Percentiles rank a stretch among this genome's conserved stretches.
phyloP scores from a whole-genome alignment of 2,888 invertebrate genomes.

The Drosophila borealis region DNA sequence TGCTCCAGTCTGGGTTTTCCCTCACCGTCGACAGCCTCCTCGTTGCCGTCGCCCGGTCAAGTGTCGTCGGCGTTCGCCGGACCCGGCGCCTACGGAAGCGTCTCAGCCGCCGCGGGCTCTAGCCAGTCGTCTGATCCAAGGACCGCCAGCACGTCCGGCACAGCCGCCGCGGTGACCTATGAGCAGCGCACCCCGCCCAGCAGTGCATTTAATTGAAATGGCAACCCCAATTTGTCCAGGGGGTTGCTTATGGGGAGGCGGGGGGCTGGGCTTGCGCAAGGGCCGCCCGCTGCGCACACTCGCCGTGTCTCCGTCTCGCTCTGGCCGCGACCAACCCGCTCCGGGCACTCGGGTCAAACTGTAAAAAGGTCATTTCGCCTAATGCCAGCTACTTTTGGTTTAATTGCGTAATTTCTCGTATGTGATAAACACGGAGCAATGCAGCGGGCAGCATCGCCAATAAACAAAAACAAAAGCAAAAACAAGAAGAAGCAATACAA shows the following conservation, averaged over 20 bases:
- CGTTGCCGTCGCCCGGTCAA: constrained; percentile 79
- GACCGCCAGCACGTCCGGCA: constrained; percentile 21
- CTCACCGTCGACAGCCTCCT: constrained; percentile 74
- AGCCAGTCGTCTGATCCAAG: constrained; percentile 34
- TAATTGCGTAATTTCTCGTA: constrained; percentile 68
- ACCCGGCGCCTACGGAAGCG: constrained; percentile 14
- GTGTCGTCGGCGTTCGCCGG: constrained; percentile 47
- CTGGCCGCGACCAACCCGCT: neutral
- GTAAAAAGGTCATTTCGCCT: constrained; percentile 69
- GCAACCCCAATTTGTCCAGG: constrained; percentile 69
- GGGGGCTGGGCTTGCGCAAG: constrained; percentile 55
- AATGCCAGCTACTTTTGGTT: constrained; percentile 68
- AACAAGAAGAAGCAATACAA: constrained; percentile 58
- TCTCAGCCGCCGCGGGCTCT: constrained; percentile 15
- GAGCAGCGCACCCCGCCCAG: constrained; percentile 80
- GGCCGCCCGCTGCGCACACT: constrained; percentile 65
- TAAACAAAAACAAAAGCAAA: neutral
- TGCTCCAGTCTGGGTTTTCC: constrained; percentile 73
- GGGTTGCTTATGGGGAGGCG: constrained; percentile 40
- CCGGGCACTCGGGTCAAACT: constrained; percentile 7
- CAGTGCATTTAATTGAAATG: constrained; percentile 82
- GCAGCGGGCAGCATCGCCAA: constrained; percentile 26
- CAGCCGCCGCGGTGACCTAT: constrained; percentile 60
- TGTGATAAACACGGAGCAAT: constrained; percentile 69
- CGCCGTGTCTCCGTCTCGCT: constrained; percentile 19